Evolutionary conservation across 2,888 invertebrate species (phyloP).

Genomic region (Tiliacea citrago): DNA sequence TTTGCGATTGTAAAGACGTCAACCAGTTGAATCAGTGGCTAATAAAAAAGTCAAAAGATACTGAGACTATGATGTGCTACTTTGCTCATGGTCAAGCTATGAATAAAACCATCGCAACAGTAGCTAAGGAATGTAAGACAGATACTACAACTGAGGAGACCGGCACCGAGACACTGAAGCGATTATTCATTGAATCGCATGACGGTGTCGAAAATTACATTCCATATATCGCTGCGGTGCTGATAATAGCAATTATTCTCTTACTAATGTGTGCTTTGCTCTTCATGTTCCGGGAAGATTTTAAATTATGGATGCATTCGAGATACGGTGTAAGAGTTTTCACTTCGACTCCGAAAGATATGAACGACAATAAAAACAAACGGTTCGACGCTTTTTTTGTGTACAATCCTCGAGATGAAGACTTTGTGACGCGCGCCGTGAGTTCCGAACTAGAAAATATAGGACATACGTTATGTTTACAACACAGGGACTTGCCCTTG

Average conservation of each 20-base stretch:
- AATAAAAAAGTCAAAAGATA: conserved; percentile 92
- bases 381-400: conserved; percentile 97
- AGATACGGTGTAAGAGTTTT: conserved; percentile 94
- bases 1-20: conserved; percentile 94
- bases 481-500: conserved; percentile 92
- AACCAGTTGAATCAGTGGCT: conserved; percentile 93
- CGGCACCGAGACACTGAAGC: conserved; percentile 90
- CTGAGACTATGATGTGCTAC: conserved; percentile 92
- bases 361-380: conserved; percentile 92
- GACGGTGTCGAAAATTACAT: conserved; percentile 93
- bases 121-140: conserved; percentile 90
- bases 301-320: conserved; percentile 95
- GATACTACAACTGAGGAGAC: conserved; percentile 92
- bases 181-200: conserved; percentile 92
- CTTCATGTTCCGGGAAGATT: conserved; percentile 94
- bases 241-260: conserved; percentile 93
- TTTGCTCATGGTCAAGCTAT: conserved; percentile 89
- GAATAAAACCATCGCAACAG: conserved; percentile 88
- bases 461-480: conserved; percentile 92
- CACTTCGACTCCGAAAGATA: conserved; percentile 90
- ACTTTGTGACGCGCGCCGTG: conserved; percentile 92
- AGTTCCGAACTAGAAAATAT: conserved; percentile 94
- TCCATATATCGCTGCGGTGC: conserved; percentile 93
- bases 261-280: conserved; percentile 93
- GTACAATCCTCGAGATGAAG: conserved; percentile 95